Evolutionary conservation across 2,888 invertebrate genomes (phyloP).

Genomic region (Campaea margaritaria): DNA sequence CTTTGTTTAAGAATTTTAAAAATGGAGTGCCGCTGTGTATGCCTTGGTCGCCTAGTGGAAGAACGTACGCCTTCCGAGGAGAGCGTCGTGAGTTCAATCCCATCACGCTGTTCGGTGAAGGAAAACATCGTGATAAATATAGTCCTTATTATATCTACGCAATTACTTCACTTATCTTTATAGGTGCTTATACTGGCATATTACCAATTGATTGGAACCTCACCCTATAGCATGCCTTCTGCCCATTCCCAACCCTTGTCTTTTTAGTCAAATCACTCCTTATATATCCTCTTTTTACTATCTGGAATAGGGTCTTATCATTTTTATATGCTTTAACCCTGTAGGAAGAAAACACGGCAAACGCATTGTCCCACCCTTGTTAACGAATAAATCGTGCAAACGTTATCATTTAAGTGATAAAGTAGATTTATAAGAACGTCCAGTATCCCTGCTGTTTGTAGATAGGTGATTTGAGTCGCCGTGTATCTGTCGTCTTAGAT

Average conservation of each 20-base stretch:
- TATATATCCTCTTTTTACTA: conserved; percentile 60
- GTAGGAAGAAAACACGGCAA: conserved; percentile 66
- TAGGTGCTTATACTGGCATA: conserved; percentile 8
- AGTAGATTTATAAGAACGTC: conserved; percentile 64
- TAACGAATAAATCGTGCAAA: conserved; percentile 58
- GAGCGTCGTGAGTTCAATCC: no score
- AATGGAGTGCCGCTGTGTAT: no score
- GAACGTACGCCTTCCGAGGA: no score
- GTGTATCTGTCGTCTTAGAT: conserved; percentile 37
- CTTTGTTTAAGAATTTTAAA: no score
- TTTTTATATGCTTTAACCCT: conserved; percentile 72
- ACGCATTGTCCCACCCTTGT: conserved; percentile 53
- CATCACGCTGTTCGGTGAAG: no score
- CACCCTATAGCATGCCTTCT: conserved; percentile 62
- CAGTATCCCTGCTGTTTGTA: conserved; percentile 42
- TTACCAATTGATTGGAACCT: conserved; percentile 51
- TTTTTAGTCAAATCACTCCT: conserved; percentile 53
- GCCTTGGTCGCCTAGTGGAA: no score
- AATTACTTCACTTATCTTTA: conserved; percentile 57
- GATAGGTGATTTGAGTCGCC: conserved; percentile 37
- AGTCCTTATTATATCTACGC: conserved; percentile 30
- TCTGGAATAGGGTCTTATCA: conserved; percentile 74
- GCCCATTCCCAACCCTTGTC: conserved; percentile 57
- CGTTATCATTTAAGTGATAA: conserved; percentile 58
- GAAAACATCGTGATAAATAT: no score